phyloP scores from a whole-genome alignment of 2,113 vertebrate species.

The Leuciscus idus region DNA sequence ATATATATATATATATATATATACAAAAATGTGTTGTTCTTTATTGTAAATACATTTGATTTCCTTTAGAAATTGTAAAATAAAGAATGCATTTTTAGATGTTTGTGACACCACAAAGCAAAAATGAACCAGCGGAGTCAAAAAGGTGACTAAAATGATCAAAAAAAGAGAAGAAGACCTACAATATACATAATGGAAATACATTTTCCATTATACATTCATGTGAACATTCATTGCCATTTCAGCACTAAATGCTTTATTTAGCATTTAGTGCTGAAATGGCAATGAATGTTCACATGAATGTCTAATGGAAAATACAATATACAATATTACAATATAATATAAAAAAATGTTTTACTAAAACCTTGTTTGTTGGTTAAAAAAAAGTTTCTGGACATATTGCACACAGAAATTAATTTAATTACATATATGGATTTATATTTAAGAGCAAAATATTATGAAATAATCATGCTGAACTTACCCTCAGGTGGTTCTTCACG shows the following conservation, averaged over 20 bases:
- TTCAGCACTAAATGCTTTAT: no score
- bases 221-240: no score
- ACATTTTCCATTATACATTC: not conserved
- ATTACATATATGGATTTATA: not conserved
- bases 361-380: not conserved
- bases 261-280: no score
- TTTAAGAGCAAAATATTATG: not conserved
- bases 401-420: not conserved
- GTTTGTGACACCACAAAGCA: not conserved
- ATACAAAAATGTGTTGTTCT: not conserved
- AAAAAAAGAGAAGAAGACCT: no score
- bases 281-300: no score
- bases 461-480: constrained; percentile 16
- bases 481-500: constrained; percentile 66
- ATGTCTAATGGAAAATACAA: no score
- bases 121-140: not conserved
- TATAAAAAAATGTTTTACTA: not conserved
- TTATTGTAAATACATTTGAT: not conserved
- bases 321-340: no score
- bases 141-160: not conserved
- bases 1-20: no score
- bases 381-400: not conserved
- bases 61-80: not conserved
- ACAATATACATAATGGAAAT: no score
- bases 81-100: no score